Base-by-base conservation (phyloP, 2,113 vertebrate species). In the Gadus macrocephalus region DNA sequence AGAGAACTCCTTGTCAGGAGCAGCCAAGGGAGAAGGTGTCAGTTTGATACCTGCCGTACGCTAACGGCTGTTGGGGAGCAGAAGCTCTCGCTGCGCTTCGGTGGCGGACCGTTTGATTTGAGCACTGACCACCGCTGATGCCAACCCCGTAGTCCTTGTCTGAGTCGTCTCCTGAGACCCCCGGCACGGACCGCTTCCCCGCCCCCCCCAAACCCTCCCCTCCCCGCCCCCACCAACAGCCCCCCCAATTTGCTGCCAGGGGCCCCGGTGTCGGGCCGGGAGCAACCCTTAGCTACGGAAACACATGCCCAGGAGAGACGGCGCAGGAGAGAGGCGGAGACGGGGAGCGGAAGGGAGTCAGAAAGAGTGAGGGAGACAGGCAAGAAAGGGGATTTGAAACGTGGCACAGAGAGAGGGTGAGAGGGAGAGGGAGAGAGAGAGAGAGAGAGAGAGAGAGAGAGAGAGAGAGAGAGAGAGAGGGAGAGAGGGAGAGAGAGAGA, bases 11-110 rank as follows among this genome's bases (percentile, higher is more conserved):
- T 88, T 89, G 88, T 89, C 88, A 88, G 87, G 85, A 83, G 85
- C 87, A 89, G 88, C 88, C 89, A 82, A 84, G 88, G 89, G 88
- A 89, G 81, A 82, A 90, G 77, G 83, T 88, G 88, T 90, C 85
- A 87, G 81, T 88, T 84, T 87, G 87, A 89, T 84, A 74, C 71
- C 78, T 66, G 73, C 20, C 69, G 76, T 77, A 82, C 84, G 81
- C 82, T 88, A 90, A 90, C 86, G 82, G 86, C 85, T 89, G 85
- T 64, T 80, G 68, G 15, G 81, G 79, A 89, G 85, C 89, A 90
- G 73, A 89, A 87, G 89, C 66, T 82, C 86, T 89, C 55, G 85
- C 86, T 78, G 81, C 83, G 87, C 88, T 85, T 89, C 83, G 73
- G 83, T 83, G 83, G 70, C 66, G 64, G 83, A 79, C 88, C 83